Base-by-base conservation (phyloP, 2,113 vertebrate species). In the Sceloporus tristichus region DNA sequence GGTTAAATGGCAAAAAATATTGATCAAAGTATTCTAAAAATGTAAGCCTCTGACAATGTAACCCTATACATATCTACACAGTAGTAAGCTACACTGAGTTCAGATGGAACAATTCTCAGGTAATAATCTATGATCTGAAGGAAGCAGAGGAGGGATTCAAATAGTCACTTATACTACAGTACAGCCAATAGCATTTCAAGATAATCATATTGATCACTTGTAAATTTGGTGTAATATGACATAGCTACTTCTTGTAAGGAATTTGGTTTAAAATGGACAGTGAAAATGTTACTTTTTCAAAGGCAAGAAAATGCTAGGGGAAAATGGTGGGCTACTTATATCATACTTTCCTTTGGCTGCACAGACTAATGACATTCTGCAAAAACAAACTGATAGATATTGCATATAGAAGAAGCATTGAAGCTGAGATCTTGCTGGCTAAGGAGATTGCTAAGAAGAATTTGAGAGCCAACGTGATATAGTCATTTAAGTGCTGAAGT, bases 21-120 rank as follows among this genome's bases (percentile, higher is more conserved):
- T 91, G 83, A 94, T 93, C 92, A 92, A 92, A 88, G 34, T 86
- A 87, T 13, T 79, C 86, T 89, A 90, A 62, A 94, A 93, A 91
- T 87, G 79, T 78, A 93, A 85, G 5, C 53, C 81, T 3, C n/a
- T 89, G 88, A 75, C 73, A 38, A 21, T 75, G 73, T 1, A 6
- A 75, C 18, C 13, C 34, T 75, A 38, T 38, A 38, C 7, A 75
- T 75, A 34, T 75, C 73, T 75, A 75, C 16, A 7, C n/a, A 71
- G 70, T n/a, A 29, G 29, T 18, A 74, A 38, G 34, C 73, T 34
- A 13, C 16, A 38, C n/a, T 74, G 34, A 38, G n/a, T 82, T 82
- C 40, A 82, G 66, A 11, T 79, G 62, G 34, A 66, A n/a, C 10
- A 54, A 79, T 78, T 78, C 38, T 53, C 74, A 76, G 23, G 42